Evolutionary conservation across 1,140 invertebrate species (phyloP).

Genomic region (Drosophila arizonae): DNA sequence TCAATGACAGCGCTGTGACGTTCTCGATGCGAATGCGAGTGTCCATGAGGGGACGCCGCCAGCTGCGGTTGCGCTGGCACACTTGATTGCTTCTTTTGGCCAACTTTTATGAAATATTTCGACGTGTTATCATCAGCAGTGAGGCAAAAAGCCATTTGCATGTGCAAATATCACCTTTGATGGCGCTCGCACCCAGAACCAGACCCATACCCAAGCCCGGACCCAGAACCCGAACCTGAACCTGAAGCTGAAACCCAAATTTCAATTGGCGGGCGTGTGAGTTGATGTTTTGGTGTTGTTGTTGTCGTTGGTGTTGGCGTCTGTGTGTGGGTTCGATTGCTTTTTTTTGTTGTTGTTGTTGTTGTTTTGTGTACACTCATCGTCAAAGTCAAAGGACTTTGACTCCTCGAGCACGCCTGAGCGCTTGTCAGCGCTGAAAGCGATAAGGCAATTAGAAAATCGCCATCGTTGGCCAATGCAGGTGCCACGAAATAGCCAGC

Average conservation of each 20-base stretch:
- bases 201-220: not conserved
- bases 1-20: conserved; percentile 42
- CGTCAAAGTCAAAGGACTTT: conserved; percentile 73
- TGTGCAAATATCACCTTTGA: conserved; percentile 61
- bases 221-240: conserved; percentile 46
- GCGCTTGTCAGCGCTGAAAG: conserved; percentile 67
- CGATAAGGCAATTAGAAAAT: conserved; percentile 79
- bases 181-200: conserved; percentile 19
- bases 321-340: not conserved
- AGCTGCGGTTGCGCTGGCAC: conserved; percentile 23
- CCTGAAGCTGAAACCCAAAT: conserved; percentile 46
- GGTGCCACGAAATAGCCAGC: conserved; percentile 44
- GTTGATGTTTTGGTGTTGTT: not conserved
- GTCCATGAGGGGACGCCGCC: not conserved
- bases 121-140: conserved; percentile 38
- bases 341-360: conserved; percentile 21
- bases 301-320: not conserved
- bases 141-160: conserved; percentile 63
- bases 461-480: conserved; percentile 41
- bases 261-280: conserved; percentile 59
- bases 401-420: conserved; percentile 57
- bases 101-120: conserved; percentile 74
- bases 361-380: conserved; percentile 64
- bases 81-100: conserved; percentile 64
- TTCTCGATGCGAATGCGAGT: not conserved